Conservation (phyloP, 2,113 vertebrate species). For the Pimephales promelas region DNA sequence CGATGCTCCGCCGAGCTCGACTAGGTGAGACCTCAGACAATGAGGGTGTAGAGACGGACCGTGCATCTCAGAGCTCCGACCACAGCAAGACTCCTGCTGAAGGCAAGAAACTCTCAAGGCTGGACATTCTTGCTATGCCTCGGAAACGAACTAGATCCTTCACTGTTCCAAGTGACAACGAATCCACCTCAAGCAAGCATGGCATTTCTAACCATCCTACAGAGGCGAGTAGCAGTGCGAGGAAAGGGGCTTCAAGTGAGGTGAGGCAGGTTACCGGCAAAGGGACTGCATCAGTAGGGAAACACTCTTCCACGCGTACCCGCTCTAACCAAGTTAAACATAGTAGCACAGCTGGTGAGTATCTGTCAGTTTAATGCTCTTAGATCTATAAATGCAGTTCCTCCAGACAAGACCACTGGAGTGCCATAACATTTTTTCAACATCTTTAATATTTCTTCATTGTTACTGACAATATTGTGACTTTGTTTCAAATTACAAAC, state of each 20-base stretch:
- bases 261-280: slow-evolving; percentile 71
- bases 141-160: slow-evolving; percentile 92
- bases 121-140: slow-evolving; percentile 95
- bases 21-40: slow-evolving; percentile 92
- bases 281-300: slow-evolving; percentile 64
- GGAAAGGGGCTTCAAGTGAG: slow-evolving; percentile 77
- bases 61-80: slow-evolving; percentile 69
- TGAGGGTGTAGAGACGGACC: slow-evolving; percentile 81
- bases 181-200: slow-evolving; percentile 67
- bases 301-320: slow-evolving; percentile 80
- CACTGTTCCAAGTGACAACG: slow-evolving; percentile 84
- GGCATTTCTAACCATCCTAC: slow-evolving; percentile 75
- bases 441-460: background rate
- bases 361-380: background rate
- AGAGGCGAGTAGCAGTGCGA: slow-evolving; percentile 68
- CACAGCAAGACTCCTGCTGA: slow-evolving; percentile 73
- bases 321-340: slow-evolving; percentile 85
- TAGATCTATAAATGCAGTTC: background rate
- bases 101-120: slow-evolving; percentile 85
- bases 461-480: background rate
- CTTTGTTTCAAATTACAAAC: background rate
- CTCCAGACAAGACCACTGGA: background rate
- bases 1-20: slow-evolving; percentile 90
- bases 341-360: slow-evolving; percentile 82
- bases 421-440: background rate